Evolutionary conservation across 1,140 invertebrate genomes (phyloP).

Genomic region (Apocrypta bakeri): DNA sequence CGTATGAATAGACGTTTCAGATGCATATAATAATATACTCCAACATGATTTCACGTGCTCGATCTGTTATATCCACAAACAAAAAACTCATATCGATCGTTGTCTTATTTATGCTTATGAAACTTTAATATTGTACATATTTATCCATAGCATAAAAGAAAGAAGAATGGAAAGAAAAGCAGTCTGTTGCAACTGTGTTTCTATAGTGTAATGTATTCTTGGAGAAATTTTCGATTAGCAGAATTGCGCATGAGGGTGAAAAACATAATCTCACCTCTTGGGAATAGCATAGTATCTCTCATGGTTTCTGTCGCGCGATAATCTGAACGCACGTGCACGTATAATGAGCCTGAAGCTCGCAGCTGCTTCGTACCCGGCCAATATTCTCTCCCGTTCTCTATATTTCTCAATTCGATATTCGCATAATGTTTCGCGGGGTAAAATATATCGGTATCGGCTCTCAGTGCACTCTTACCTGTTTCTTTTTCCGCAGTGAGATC

Average conservation of each 20-base stretch:
- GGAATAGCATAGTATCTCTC: conserved; percentile 20
- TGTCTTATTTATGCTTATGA: too few relatives aligned
- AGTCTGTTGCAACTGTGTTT: conserved; percentile 51
- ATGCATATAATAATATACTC: too few relatives aligned
- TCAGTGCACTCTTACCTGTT: neutral
- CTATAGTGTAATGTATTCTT: conserved; percentile 48
- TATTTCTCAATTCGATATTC: conserved; percentile 31
- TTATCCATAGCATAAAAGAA: neutral
- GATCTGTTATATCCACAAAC: too few relatives aligned
- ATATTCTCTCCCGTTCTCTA: conserved; percentile 45
- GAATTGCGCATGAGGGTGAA: conserved; percentile 1
- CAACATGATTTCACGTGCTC: too few relatives aligned
- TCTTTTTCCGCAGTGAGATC: too few relatives aligned
- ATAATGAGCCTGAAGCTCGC: conserved; percentile 53
- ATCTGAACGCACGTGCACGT: conserved; percentile 58
- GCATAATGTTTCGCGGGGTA: neutral
- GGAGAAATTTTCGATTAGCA: conserved; percentile 44
- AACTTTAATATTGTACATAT: too few relatives aligned
- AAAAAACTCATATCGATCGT: too few relatives aligned
- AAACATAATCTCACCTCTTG: conserved; percentile 26
- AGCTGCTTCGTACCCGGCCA: conserved; percentile 49
- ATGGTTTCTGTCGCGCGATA: conserved; percentile 43
- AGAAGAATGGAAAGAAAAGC: neutral
- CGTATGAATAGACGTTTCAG: too few relatives aligned
- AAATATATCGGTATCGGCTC: neutral